A percentile compares a stretch with the other conserved stretches of the same genome.
Evolutionary conservation across 2,888 invertebrate species (phyloP).

Genomic region (Synergus umbraculus): DNA sequence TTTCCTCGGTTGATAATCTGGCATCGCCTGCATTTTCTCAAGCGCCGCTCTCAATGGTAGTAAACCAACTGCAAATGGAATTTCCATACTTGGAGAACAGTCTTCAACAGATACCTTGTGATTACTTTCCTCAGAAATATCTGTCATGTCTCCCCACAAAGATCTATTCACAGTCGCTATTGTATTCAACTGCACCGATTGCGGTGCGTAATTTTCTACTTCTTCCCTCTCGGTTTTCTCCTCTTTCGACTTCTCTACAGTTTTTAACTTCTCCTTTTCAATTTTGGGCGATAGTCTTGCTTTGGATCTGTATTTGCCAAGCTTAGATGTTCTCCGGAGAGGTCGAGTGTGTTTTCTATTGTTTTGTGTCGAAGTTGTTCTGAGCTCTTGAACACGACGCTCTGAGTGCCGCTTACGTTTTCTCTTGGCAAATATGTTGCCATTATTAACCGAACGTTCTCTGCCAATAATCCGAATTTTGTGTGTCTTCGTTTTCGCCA

Average conservation of each 20-base stretch:
- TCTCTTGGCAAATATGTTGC: constrained; percentile 43
- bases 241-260: constrained; percentile 34
- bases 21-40: constrained; percentile 75
- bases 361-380: constrained; percentile 51
- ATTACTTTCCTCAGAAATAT: constrained; percentile 62
- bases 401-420: constrained; percentile 63
- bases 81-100: constrained; percentile 72
- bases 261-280: constrained; percentile 35
- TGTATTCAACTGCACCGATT: constrained; percentile 58
- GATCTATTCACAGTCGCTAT: constrained; percentile 72
- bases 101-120: constrained; percentile 57
- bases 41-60: constrained; percentile 75
- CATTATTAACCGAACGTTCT: constrained; percentile 42
- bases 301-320: constrained; percentile 41
- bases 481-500: constrained; percentile 45
- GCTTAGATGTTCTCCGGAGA: constrained; percentile 61
- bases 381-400: constrained; percentile 63
- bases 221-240: constrained; percentile 11
- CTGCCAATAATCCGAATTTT: constrained; percentile 41
- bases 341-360: constrained; percentile 59
- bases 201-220: neutral
- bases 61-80: constrained; percentile 76
- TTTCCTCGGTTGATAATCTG: constrained; percentile 76
- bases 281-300: constrained; percentile 37
- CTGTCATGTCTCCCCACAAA: constrained; percentile 75